Evolutionary conservation across 2,113 vertebrate species (phyloP).

Genomic region (Heterocephalus glaber): DNA sequence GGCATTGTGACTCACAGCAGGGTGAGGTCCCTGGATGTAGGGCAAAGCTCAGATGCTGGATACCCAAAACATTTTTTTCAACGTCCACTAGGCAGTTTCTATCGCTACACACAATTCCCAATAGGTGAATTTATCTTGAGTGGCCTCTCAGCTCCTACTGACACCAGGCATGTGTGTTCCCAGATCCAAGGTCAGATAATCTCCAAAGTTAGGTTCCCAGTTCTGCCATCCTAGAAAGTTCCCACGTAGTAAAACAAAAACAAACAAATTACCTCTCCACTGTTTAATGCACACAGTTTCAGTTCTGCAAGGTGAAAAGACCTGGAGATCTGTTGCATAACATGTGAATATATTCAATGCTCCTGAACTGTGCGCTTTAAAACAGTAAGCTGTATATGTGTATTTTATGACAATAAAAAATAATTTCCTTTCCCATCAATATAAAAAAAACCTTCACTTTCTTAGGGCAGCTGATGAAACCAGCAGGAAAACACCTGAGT

Average conservation of each 20-base stretch:
- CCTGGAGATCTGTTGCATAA: background rate
- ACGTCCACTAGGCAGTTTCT: background rate
- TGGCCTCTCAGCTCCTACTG: background rate
- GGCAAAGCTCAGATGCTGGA: background rate
- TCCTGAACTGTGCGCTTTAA: background rate
- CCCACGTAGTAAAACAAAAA: background rate
- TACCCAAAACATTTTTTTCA: background rate
- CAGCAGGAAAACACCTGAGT: background rate
- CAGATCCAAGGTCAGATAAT: background rate
- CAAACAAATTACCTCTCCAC: background rate
- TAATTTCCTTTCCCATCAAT: background rate
- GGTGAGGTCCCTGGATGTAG: no score
- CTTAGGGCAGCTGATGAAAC: background rate
- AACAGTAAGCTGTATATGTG: background rate
- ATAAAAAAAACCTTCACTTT: background rate
- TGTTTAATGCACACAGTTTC: background rate
- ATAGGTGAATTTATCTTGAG: background rate
- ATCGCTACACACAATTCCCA: background rate
- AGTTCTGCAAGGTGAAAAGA: background rate
- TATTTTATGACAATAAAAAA: background rate
- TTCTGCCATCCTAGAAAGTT: background rate
- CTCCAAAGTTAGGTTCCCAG: no score
- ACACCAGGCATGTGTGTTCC: background rate
- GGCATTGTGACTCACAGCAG: background rate
- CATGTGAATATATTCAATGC: background rate